Evolutionary conservation across 2,113 vertebrate genomes (phyloP).

Genomic region (Ariopsis seemanni): DNA sequence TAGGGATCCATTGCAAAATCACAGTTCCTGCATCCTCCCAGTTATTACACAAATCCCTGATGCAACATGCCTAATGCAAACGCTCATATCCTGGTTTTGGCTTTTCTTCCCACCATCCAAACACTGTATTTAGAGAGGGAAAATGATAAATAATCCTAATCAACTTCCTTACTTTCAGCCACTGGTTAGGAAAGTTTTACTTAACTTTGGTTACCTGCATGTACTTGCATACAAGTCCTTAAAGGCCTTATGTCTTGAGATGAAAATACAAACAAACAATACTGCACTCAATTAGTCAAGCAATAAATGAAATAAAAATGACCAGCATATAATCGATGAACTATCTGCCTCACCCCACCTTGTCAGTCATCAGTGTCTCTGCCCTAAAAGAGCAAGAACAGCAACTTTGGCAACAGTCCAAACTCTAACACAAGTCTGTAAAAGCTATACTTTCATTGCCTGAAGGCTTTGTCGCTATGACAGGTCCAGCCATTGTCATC

Average conservation of each 20-base stretch:
- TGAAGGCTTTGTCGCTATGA: constrained; percentile 14
- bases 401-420: constrained; percentile 4
- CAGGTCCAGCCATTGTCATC: constrained; percentile 52
- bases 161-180: background rate
- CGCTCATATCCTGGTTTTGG: background rate
- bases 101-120: constrained; percentile 8
- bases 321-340: constrained; percentile 21
- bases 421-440: background rate
- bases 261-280: constrained; percentile 10
- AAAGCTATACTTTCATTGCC: background rate
- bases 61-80: constrained; percentile 35
- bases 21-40: constrained; percentile 25
- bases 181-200: constrained; percentile 9
- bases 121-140: background rate
- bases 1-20: background rate
- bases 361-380: constrained; percentile 4
- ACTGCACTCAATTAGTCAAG: background rate
- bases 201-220: constrained; percentile 23
- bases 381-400: background rate
- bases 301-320: constrained; percentile 11
- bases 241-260: background rate
- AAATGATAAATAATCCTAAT: constrained; percentile 21
- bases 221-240: background rate
- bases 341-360: background rate
- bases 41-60: constrained; percentile 33